Evolutionary conservation across 2,888 invertebrate species (phyloP).

Genomic region (Zygothrica quintamaculata): DNA sequence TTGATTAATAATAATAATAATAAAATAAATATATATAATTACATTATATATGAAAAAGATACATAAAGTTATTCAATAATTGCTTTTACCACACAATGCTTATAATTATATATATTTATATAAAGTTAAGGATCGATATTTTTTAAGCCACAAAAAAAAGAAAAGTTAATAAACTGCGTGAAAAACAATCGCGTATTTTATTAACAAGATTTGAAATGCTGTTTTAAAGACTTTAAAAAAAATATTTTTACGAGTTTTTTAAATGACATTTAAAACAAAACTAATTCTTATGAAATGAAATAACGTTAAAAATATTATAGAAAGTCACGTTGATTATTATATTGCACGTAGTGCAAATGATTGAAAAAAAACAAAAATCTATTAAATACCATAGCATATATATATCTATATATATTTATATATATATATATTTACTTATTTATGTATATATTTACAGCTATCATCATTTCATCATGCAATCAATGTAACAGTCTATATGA

Average conservation of each 20-base stretch:
- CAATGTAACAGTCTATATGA: too few relatives aligned
- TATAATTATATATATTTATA: conserved; percentile 1
- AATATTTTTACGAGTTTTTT: conserved; percentile 12
- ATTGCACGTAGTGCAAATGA: conserved; percentile 49
- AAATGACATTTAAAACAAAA: conserved; percentile 10
- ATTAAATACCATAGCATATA: background rate
- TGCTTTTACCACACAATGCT: conserved; percentile 18
- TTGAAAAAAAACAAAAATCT: too few relatives aligned
- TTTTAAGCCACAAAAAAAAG: conserved; percentile 25
- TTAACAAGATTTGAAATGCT: conserved; percentile 3
- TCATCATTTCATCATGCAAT: too few relatives aligned
- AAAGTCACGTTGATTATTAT: conserved; percentile 65
- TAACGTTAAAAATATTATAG: conserved; percentile 36
- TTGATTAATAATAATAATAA: too few relatives aligned
- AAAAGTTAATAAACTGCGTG: conserved; percentile 17
- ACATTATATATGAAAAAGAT: background rate
- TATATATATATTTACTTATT: too few relatives aligned
- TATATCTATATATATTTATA: too few relatives aligned
- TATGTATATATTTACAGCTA: too few relatives aligned
- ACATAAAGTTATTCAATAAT: conserved; percentile 1
- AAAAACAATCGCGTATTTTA: conserved; percentile 14
- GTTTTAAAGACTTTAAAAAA: conserved; percentile 6
- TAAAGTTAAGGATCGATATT: too few relatives aligned
- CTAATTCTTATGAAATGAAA: conserved; percentile 5
- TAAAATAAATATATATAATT: conserved; percentile 3